Evolutionary conservation across 1,140 invertebrate genomes (phyloP), one percentile per base, ranked within the genome.

Genomic region (Pantala flavescens): DNA sequence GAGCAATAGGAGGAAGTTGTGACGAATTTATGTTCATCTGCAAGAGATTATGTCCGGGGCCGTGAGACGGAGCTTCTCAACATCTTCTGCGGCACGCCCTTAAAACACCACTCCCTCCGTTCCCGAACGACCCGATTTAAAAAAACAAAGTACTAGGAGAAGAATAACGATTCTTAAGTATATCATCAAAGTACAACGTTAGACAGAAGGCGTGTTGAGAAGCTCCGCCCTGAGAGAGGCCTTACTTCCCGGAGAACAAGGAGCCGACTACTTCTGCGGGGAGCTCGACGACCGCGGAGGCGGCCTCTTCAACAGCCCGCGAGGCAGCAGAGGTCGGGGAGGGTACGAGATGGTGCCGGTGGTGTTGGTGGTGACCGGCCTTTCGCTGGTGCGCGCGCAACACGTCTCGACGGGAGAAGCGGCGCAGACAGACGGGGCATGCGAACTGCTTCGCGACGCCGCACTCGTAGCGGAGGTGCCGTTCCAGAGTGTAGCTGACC

Each of bases 401-500:
- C n/a, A 78, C 77, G 77, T 82, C 80, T 79, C 80, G 23, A 36
- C 80, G 28, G 76, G 21, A 79, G 76, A 83, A 82, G 73, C 78
- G 76, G 74, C 79, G 77, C 11, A 76, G 78, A 76, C 82, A 84
- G 72, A 81, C 80, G 24, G 78, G 76, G 76, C 84, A 83, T 43
- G 77, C 76, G 75, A 84, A 84, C 73, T 80, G 79, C 42, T 81
- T 82, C 75, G 80, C 80, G 70, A 82, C 80, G 5, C 81, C 80
- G 76, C 83, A 84, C 71, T 84, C 83, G 77, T 81, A 85, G 71
- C 79, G 78, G 55, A 78, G 77, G 78, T 84, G 82, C 14, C 84
- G 79, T 73, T 83, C 81, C 75, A 86, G 78, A 42, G 81, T 83
- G 74, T 84, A 82, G 70, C 79, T 78, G 72, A 84, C 81, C 71